Percentiles rank a stretch among this genome's conserved stretches.
Evolutionary conservation across 35 echinoderm and acorn worm genomes (phyloP).

Genomic region (Anneissia japonica): DNA sequence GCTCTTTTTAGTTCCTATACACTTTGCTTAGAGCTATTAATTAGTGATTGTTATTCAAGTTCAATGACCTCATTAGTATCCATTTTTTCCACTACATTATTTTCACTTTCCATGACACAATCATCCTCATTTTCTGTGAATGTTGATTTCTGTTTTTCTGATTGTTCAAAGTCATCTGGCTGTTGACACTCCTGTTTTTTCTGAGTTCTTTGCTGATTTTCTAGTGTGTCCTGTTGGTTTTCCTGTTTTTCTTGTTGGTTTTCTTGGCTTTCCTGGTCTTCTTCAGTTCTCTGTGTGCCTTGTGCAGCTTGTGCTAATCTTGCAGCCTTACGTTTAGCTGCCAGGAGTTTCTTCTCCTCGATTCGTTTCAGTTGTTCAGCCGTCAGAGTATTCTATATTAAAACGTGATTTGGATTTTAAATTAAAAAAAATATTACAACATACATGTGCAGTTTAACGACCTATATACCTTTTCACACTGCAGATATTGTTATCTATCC

Average conservation of each 20-base stretch:
- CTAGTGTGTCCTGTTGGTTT: background rate
- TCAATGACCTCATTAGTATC: no score
- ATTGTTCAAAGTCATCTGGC: background rate
- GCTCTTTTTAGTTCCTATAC: no score
- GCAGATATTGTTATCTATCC: no score
- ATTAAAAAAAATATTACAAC: background rate
- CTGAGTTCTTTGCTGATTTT: background rate
- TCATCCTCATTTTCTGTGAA: background rate
- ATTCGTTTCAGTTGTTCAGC: conserved; percentile 34
- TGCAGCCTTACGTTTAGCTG: conserved; percentile 7
- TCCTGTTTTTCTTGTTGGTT: background rate
- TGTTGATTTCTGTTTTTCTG: background rate
- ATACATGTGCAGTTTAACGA: no score
- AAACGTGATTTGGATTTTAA: background rate
- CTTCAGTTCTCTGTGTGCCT: background rate
- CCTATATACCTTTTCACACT: no score
- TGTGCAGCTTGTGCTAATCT: background rate
- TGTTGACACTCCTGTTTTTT: background rate
- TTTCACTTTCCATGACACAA: background rate
- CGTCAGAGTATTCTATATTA: conserved; percentile 12
- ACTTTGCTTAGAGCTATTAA: no score
- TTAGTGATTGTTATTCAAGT: no score
- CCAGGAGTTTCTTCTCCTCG: conserved; percentile 20
- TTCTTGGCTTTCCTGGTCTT: conserved; percentile 12
- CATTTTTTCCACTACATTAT: no score